phyloP scores from a whole-genome alignment of 2,888 invertebrate species.

The Dugesia japonica region DNA sequence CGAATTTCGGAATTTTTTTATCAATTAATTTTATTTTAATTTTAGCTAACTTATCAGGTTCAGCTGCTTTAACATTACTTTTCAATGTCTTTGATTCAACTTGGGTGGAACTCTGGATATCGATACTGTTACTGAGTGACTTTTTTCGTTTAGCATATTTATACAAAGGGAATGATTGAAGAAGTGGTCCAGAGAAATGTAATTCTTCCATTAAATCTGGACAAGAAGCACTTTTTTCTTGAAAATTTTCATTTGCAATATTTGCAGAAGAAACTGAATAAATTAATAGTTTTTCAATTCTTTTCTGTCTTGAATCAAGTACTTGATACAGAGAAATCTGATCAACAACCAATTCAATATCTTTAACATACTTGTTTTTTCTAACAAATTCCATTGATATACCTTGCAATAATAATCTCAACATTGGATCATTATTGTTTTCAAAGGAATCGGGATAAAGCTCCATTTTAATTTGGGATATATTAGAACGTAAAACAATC shows the following conservation, averaged over 20 bases:
- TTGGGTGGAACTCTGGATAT: not conserved
- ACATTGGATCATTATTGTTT: not conserved
- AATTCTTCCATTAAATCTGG: not conserved
- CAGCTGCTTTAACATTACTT: not conserved
- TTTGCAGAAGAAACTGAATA: not conserved
- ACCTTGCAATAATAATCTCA: not conserved
- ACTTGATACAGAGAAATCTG: not conserved
- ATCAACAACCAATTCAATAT: not conserved
- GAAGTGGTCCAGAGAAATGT: not conserved
- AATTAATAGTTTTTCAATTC: not conserved
- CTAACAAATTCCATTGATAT: not conserved
- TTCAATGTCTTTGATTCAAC: not conserved
- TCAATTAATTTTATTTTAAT: constrained; percentile 57
- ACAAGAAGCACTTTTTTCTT: not conserved
- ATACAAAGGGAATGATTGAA: not conserved
- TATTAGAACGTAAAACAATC: not conserved
- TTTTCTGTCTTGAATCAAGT: not conserved
- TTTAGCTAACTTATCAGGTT: constrained; percentile 59
- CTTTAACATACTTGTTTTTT: not conserved
- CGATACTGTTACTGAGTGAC: not conserved
- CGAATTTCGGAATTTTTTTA: constrained; percentile 56
- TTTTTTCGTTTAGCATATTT: not conserved
- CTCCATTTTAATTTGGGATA: not conserved
- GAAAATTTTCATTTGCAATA: not conserved
- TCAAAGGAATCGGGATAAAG: not conserved